A percentile compares a stretch with the other conserved stretches of the same genome.
Conservation (phyloP, 2,113 vertebrate species). For the Phyllopteryx taeniolatus region DNA sequence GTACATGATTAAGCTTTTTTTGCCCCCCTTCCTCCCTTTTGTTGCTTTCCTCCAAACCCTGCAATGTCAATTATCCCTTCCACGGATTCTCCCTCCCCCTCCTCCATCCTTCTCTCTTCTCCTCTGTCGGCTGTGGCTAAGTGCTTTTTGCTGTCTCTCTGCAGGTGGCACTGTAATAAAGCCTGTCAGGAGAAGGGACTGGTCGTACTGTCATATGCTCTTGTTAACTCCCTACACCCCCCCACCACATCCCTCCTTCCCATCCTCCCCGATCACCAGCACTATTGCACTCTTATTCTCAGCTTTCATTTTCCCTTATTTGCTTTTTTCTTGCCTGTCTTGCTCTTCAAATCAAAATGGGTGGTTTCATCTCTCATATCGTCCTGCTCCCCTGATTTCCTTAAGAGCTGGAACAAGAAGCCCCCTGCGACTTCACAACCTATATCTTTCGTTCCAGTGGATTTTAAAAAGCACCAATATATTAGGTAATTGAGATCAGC, state of each 20-base stretch:
- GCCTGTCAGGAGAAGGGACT: slow-evolving; percentile 63
- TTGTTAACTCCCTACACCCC: slow-evolving; percentile 47
- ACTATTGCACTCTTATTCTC: slow-evolving; percentile 23
- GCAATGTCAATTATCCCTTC: slow-evolving; percentile 37
- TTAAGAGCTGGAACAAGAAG: slow-evolving; percentile 53
- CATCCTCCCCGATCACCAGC: background rate
- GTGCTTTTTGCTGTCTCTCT: slow-evolving; percentile 71
- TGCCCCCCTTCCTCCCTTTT: background rate
- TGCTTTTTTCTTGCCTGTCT: slow-evolving; percentile 38
- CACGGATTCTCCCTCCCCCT: slow-evolving; percentile 5
- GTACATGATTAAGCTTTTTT: background rate
- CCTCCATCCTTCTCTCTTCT: slow-evolving; percentile 2
- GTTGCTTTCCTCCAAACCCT: slow-evolving; percentile 6
- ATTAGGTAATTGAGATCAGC: background rate
- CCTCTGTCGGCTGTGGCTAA: slow-evolving; percentile 60
- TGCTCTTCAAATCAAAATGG: slow-evolving; percentile 41
- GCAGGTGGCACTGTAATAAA: slow-evolving; percentile 72
- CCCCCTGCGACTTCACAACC: slow-evolving; percentile 23
- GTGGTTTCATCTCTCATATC: slow-evolving; percentile 43
- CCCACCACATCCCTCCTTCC: too few species aligned
- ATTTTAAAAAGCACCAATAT: background rate
- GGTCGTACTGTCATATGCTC: slow-evolving; percentile 67
- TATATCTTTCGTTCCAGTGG: background rate
- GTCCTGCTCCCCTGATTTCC: background rate
- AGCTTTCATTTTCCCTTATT: slow-evolving; percentile 44